Evolutionary conservation across 2,888 invertebrate genomes (phyloP), one percentile per base, ranked within the genome.

Genomic region (Catotricha subobsoleta): DNA sequence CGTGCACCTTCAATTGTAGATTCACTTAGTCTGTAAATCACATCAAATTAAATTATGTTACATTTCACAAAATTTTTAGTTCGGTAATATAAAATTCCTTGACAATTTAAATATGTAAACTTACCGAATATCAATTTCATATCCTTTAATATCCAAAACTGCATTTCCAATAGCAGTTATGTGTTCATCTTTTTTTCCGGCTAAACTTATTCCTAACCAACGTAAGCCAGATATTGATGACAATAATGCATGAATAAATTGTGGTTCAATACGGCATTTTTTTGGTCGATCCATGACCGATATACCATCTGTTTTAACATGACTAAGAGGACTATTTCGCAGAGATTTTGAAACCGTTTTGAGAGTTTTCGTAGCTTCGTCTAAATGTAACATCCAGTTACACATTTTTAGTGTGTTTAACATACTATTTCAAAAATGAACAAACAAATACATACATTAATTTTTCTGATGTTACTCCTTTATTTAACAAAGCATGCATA

Each of bases 91-190:
- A n/a, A n/a, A n/a, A n/a, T 29, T 12, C 13, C 13, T 29, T 29
- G 29, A 5, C 5, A 13, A n/a, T 39, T 28, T n/a, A 10, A 25
- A 19, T 34, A 23, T 19, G n/a, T 19, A 23, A 25, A 48, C 51
- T 49, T 45, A 55, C 55, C 54, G 54, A 43, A 55, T 54, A 49
- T 55, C 55, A 43, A 55, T 55, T 51, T 55, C 55, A 40, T 49
- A 50, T 33, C 54, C 54, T 42, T 53, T 54, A 28, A 55, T 46
- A 45, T 55, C 53, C 25, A 53, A 34, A 10, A 55, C 52, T 19
- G 54, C 52, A 45, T 53, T 55, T 12, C 55, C 55, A 42, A 51
- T 55, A 3, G 52, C 50, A 7, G 50, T 48, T 31, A 55, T 54
- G 46, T 55, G 55, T 37, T 53, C 53, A 43, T 55, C 55, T 37